Conservation (phyloP, 2,113 vertebrate genomes). For the Sigmodon hispidus region DNA sequence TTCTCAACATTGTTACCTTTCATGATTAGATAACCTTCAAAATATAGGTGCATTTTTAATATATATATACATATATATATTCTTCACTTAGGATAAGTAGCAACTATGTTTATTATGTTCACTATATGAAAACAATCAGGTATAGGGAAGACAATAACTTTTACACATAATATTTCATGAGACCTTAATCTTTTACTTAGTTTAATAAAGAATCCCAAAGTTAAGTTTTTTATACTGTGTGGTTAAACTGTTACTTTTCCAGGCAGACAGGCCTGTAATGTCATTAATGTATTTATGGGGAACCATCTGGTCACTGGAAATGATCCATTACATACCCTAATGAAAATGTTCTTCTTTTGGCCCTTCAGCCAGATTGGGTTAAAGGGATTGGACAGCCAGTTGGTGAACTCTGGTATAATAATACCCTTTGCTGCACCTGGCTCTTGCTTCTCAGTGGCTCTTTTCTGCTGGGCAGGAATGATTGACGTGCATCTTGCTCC, state of each 20-base stretch:
- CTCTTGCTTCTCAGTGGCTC: background rate
- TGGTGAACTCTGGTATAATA: background rate
- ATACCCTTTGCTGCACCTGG: background rate
- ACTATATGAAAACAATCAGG: background rate
- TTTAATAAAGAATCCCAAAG: slow-evolving; percentile 38
- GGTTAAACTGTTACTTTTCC: slow-evolving; percentile 52
- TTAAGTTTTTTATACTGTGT: background rate
- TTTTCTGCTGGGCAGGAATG: background rate
- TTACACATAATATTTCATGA: background rate
- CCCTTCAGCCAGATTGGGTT: slow-evolving; percentile 40
- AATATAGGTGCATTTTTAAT: background rate
- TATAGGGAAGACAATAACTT: background rate
- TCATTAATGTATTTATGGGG: slow-evolving; percentile 67
- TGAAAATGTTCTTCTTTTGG: slow-evolving; percentile 52
- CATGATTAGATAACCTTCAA: background rate
- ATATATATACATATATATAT: no score
- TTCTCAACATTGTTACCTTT: background rate
- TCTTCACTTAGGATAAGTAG: slow-evolving; percentile 30
- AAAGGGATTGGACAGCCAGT: slow-evolving; percentile 43
- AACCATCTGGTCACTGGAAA: slow-evolving; percentile 67
- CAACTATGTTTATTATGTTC: slow-evolving; percentile 13
- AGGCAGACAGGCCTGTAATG: slow-evolving; percentile 52
- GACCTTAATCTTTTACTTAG: slow-evolving; percentile 19
- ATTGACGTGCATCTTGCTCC: background rate
- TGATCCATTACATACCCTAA: slow-evolving; percentile 61